Conservation (phyloP, 2,113 vertebrate species). For the Aphelocoma coerulescens region DNA sequence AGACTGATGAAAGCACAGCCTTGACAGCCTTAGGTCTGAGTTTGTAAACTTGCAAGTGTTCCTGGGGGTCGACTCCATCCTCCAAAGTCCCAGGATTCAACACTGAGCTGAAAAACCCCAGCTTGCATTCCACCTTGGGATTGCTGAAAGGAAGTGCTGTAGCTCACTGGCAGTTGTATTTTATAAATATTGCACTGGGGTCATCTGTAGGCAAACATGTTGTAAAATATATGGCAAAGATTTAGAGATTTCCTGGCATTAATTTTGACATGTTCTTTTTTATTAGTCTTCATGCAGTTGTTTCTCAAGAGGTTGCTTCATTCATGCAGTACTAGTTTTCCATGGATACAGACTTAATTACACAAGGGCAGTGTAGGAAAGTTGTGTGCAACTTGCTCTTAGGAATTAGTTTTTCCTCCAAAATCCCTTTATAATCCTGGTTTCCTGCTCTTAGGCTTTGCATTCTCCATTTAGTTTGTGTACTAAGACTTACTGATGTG, state of each 20-base stretch:
- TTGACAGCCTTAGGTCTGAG: not conserved
- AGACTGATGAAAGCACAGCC: not conserved
- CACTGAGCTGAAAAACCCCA: not conserved
- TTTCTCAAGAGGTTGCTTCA: conserved; percentile 36
- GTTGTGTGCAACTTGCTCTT: not conserved
- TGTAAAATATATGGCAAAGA: conserved; percentile 40
- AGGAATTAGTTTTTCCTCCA: not conserved
- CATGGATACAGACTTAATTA: conserved; percentile 13
- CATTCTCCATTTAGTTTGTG: not conserved
- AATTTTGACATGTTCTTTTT: conserved; percentile 29
- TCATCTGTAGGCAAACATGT: not conserved
- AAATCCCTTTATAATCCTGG: not conserved
- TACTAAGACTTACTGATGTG: not conserved
- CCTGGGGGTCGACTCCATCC: not conserved
- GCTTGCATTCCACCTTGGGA: not conserved
- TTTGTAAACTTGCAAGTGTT: not conserved
- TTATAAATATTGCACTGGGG: not conserved
- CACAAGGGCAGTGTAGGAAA: not conserved
- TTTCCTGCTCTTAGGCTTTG: not conserved
- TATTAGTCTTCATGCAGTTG: conserved; percentile 7
- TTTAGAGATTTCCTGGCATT: conserved; percentile 29
- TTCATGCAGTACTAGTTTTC: conserved; percentile 32
- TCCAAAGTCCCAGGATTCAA: not conserved
- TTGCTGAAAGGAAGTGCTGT: not conserved
- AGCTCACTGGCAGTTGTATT: not conserved